Evolutionary conservation across 2,888 invertebrate species (phyloP).

Genomic region (Oegoconia quadripuncta): DNA sequence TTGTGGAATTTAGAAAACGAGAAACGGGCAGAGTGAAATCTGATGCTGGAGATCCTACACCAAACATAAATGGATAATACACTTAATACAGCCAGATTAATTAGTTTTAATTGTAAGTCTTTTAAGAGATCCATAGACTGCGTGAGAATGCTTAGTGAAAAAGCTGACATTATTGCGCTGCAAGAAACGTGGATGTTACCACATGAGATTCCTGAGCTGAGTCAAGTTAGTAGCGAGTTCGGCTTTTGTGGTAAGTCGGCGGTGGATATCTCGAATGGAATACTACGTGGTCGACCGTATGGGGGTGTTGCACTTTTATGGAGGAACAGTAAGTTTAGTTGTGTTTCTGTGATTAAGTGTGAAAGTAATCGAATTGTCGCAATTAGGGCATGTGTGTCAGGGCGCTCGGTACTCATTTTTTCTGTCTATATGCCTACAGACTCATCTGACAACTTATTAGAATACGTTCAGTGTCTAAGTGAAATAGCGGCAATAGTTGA

Average conservation of each 20-base stretch:
- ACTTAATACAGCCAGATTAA: slow-evolving; percentile 1
- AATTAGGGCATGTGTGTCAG: too few relatives aligned
- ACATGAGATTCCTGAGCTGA: slow-evolving; percentile 6
- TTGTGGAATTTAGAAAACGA: slow-evolving; percentile 8
- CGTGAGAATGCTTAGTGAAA: slow-evolving; percentile 2
- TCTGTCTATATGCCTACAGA: slow-evolving; percentile 13
- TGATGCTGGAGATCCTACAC: neutral
- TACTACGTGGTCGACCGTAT: slow-evolving; percentile 9
- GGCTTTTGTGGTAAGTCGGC: slow-evolving; percentile 10
- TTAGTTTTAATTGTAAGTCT: slow-evolving; percentile 12
- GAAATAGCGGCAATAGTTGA: slow-evolving; percentile 15
- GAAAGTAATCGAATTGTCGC: slow-evolving; percentile 7
- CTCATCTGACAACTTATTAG: slow-evolving; percentile 4
- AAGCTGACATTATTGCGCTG: slow-evolving; percentile 6
- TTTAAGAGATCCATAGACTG: slow-evolving; percentile 6
- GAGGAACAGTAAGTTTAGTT: slow-evolving; percentile 3
- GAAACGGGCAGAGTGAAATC: neutral
- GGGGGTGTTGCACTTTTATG: slow-evolving; percentile 12
- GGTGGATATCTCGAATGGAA: slow-evolving; percentile 5
- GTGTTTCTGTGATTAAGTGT: slow-evolving; percentile 9
- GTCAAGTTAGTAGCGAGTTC: slow-evolving; percentile 6
- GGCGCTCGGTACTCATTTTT: slow-evolving; percentile 4
- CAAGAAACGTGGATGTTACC: slow-evolving; percentile 11
- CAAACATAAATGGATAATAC: slow-evolving; percentile 4
- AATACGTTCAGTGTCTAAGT: slow-evolving; percentile 5